Conservation (phyloP, 2,888 invertebrate species). For the Rapana venosa region DNA sequence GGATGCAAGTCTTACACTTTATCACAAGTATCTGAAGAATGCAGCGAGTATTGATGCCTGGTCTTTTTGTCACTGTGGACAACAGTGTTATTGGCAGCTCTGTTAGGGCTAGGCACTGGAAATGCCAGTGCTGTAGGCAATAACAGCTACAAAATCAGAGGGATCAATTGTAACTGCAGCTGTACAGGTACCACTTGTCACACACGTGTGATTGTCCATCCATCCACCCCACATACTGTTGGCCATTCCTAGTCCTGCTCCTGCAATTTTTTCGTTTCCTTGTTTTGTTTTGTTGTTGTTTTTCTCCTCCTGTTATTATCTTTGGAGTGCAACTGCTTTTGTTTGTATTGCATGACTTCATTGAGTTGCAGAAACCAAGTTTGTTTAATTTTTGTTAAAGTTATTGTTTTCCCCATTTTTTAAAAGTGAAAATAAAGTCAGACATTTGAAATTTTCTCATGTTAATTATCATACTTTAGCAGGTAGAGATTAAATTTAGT, state of each 20-base stretch:
- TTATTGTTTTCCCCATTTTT: no score
- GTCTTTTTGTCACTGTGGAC: slow-evolving; percentile 36
- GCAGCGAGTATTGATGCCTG: not conserved
- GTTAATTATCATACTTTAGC: no score
- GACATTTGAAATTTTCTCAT: no score
- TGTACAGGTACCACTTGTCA: slow-evolving; percentile 45
- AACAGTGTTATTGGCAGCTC: slow-evolving; percentile 67
- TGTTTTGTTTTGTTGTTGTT: not conserved
- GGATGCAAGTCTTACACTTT: no score
- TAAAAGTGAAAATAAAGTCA: no score
- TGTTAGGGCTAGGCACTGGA: slow-evolving; percentile 62
- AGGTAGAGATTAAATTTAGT: no score
- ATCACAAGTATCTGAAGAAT: no score
- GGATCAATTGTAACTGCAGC: slow-evolving; percentile 49
- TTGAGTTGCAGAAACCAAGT: no score
- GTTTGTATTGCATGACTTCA: no score
- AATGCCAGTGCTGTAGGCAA: slow-evolving; percentile 55
- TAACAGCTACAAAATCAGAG: slow-evolving; percentile 48
- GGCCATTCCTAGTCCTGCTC: slow-evolving; percentile 30
- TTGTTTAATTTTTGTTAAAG: no score
- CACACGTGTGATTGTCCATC: not conserved
- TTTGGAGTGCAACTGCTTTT: no score
- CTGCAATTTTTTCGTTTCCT: slow-evolving; percentile 20
- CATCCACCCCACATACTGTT: not conserved
- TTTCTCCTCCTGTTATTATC: not conserved